Percentiles rank a stretch among this genome's conserved stretches.
These are phyloP conservation scores for Thelaira solivaga DNA, from an alignment of 2,888 invertebrate species.

Conservation along the genomic window DNA sequence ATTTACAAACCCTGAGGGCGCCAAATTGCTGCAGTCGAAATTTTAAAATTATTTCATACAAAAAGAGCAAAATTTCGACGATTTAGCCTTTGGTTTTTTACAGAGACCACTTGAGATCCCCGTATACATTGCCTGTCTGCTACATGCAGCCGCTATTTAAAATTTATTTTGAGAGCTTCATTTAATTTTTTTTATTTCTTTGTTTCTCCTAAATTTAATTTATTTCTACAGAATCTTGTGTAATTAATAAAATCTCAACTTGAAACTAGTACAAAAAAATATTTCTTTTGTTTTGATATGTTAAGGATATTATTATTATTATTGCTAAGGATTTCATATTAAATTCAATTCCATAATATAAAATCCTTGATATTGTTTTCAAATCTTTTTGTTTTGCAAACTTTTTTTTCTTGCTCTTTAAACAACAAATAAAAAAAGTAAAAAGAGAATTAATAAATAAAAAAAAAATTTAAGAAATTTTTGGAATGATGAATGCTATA, in stretches of 20 bases:
- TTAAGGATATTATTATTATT: slow-evolving; percentile 49
- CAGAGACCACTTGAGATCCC: no score
- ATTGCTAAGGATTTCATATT: slow-evolving; percentile 46
- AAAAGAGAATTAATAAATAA: neutral
- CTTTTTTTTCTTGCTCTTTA: neutral
- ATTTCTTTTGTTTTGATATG: slow-evolving; percentile 58
- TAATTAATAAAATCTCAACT: slow-evolving; percentile 18
- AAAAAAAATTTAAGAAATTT: neutral
- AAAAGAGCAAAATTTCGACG: no score
- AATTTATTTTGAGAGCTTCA: no score
- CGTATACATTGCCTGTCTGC: no score
- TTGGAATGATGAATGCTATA: slow-evolving; percentile 41
- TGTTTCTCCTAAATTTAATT: neutral
- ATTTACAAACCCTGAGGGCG: no score
- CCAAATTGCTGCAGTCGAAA: no score
- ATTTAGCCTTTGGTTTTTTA: no score
- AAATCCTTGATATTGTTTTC: slow-evolving; percentile 40
- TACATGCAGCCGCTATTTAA: no score
- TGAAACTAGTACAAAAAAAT: slow-evolving; percentile 29
- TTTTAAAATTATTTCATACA: no score
- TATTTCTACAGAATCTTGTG: neutral
- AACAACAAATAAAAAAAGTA: neutral
- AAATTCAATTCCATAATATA: slow-evolving; percentile 45
- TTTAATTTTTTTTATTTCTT: no score
- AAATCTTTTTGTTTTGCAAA: slow-evolving; percentile 2